These are phyloP conservation scores for Neoascia interrupta DNA, from an alignment of 2,888 invertebrate genomes.

Conservation along the genomic window DNA sequence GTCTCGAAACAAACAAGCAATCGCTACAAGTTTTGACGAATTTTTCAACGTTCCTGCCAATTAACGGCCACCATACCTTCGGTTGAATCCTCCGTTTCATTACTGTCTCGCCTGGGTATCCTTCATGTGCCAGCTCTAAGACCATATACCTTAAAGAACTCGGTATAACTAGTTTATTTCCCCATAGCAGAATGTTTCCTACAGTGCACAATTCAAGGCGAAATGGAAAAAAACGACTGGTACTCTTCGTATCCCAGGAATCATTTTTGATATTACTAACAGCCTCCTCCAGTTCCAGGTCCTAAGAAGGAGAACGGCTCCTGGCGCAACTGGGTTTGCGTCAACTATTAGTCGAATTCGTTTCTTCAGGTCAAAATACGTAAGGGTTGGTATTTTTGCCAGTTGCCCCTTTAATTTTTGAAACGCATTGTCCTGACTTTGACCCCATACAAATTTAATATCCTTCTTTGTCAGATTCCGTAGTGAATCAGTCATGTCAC, in stretches of 20 bases:
- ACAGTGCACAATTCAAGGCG: constrained; percentile 39
- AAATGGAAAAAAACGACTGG: constrained; percentile 15
- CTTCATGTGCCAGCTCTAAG: constrained; percentile 11
- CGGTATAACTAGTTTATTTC: constrained; percentile 43
- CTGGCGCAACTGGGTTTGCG: constrained; percentile 19
- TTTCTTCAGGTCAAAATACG: constrained; percentile 21
- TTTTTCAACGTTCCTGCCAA: neutral
- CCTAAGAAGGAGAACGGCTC: constrained; percentile 73
- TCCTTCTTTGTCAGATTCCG: constrained; percentile 44
- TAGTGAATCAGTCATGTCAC: constrained; percentile 48
- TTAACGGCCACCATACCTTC: constrained; percentile 57
- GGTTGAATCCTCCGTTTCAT: constrained; percentile 41
- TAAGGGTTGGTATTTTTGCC: constrained; percentile 15
- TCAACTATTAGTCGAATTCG: constrained; percentile 13
- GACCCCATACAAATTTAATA: constrained; percentile 56
- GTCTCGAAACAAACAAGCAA: constrained; percentile 37
- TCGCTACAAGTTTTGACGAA: constrained; percentile 51
- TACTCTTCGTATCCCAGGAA: constrained; percentile 3
- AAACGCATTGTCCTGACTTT: constrained; percentile 48
- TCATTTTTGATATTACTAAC: neutral
- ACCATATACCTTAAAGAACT: constrained; percentile 25
- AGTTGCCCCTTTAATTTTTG: constrained; percentile 2
- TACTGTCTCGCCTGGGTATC: constrained; percentile 37
- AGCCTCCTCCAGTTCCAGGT: neutral
- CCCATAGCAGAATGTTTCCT: constrained; percentile 63